Evolutionary conservation across 2,113 vertebrate genomes (phyloP).

Genomic region (Dicentrarchus labrax): DNA sequence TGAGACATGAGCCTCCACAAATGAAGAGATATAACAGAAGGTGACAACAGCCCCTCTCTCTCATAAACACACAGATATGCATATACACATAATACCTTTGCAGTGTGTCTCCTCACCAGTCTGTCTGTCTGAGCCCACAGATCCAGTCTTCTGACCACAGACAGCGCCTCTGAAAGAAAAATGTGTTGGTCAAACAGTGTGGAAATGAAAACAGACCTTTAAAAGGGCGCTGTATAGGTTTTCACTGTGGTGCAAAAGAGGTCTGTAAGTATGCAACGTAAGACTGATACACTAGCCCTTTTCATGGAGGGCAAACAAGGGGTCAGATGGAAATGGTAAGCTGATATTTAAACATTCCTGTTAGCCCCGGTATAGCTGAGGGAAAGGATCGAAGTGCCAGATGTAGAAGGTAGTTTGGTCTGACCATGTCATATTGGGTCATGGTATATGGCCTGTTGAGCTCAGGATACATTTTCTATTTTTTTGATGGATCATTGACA

Average conservation of each 20-base stretch:
- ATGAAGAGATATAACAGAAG: background rate
- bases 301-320: slow-evolving; percentile 48
- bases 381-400: slow-evolving; percentile 67
- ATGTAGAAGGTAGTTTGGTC: slow-evolving; percentile 59
- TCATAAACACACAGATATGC: background rate
- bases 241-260: slow-evolving; percentile 56
- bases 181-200: slow-evolving; percentile 34
- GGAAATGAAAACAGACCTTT: slow-evolving; percentile 71
- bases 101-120: slow-evolving; percentile 37
- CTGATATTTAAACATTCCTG: slow-evolving; percentile 68
- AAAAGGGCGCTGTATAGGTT: slow-evolving; percentile 59
- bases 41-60: background rate
- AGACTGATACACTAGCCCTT: slow-evolving; percentile 67
- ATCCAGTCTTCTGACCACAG: slow-evolving; percentile 46
- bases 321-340: slow-evolving; percentile 66
- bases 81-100: slow-evolving; percentile 12
- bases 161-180: slow-evolving; percentile 34
- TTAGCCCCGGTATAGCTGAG: slow-evolving; percentile 49
- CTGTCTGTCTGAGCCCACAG: slow-evolving; percentile 27
- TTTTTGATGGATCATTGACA: background rate
- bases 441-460: slow-evolving; percentile 5
- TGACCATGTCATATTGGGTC: slow-evolving; percentile 47
- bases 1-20: background rate
- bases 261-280: slow-evolving; percentile 53
- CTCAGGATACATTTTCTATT: slow-evolving; percentile 21